These are phyloP conservation scores for Arremon brunneinucha DNA, from an alignment of 2,797 vertebrate genomes.

Conservation along the genomic window DNA sequence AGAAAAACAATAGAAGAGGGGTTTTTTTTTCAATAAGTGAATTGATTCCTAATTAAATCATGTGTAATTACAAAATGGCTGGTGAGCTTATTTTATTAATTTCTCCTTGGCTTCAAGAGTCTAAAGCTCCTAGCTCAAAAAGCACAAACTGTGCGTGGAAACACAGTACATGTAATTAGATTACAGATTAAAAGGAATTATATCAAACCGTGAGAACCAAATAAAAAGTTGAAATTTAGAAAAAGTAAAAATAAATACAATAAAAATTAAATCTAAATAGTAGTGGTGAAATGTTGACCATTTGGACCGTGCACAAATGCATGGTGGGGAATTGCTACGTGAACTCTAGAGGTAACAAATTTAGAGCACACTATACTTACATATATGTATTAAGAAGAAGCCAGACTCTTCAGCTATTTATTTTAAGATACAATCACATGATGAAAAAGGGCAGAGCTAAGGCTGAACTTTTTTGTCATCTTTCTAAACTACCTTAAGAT, in stretches of 20 bases:
- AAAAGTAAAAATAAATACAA: slow-evolving; percentile 9
- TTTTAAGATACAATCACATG: slow-evolving; percentile 12
- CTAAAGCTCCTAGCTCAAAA: slow-evolving; percentile 13
- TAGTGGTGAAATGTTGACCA: not conserved
- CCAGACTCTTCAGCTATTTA: not conserved
- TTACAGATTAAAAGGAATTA: not conserved
- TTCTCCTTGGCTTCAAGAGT: not conserved
- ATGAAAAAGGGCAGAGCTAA: slow-evolving; percentile 20
- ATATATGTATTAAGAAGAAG: not conserved
- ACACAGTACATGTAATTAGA: slow-evolving; percentile 10
- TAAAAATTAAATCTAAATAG: not conserved
- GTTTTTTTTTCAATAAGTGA: not conserved
- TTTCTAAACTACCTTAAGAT: slow-evolving; percentile 29
- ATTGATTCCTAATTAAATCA: slow-evolving; percentile 52
- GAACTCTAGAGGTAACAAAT: not conserved
- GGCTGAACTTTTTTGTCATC: slow-evolving; percentile 6
- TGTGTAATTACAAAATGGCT: slow-evolving; percentile 24
- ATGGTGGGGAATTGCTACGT: not conserved
- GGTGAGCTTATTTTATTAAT: not conserved
- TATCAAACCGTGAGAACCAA: slow-evolving; percentile 1
- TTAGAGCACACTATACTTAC: not conserved
- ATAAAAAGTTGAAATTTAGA: not conserved
- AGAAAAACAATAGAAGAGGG: not conserved
- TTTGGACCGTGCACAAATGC: not conserved
- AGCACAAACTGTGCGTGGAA: not conserved